phyloP scores from a whole-genome alignment of 2,888 invertebrate species.

The Notodonta dromedarius region DNA sequence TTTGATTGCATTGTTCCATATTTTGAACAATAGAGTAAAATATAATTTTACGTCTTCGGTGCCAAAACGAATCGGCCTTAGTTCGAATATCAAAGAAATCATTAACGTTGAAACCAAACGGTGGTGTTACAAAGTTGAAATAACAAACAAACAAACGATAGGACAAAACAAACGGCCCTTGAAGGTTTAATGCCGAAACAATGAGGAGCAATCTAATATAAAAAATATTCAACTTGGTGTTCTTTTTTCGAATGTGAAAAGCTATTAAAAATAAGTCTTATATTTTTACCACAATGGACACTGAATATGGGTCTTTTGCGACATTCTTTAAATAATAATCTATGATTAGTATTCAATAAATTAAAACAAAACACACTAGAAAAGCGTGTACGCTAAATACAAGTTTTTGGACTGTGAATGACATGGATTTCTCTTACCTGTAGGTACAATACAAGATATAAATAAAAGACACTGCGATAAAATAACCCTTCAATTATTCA shows the following conservation, averaged over 20 bases:
- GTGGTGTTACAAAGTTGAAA: slow-evolving; percentile 34
- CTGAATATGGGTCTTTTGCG: no score
- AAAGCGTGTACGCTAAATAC: no score
- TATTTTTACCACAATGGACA: neutral
- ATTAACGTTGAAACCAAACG: slow-evolving; percentile 42
- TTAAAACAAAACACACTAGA: no score
- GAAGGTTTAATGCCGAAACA: slow-evolving; percentile 45
- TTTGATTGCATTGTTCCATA: slow-evolving; percentile 20
- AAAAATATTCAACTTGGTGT: slow-evolving; percentile 30
- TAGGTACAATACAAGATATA: no score
- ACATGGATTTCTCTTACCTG: no score
- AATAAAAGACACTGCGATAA: no score
- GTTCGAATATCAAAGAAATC: slow-evolving; percentile 57
- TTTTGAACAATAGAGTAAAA: slow-evolving; percentile 32
- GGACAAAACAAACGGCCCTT: slow-evolving; percentile 34
- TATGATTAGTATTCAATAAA: no score
- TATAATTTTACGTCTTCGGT: slow-evolving; percentile 19
- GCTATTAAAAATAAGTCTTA: slow-evolving; percentile 4
- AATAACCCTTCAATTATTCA: neutral
- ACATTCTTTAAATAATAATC: no score
- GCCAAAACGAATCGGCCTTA: slow-evolving; percentile 35
- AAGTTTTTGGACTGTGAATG: no score
- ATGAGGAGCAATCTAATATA: slow-evolving; percentile 36
- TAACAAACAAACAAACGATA: slow-evolving; percentile 46
- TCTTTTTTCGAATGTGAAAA: slow-evolving; percentile 10